Evolutionary conservation across 2,888 invertebrate genomes (phyloP).

Genomic region (Lepas anatifera): DNA sequence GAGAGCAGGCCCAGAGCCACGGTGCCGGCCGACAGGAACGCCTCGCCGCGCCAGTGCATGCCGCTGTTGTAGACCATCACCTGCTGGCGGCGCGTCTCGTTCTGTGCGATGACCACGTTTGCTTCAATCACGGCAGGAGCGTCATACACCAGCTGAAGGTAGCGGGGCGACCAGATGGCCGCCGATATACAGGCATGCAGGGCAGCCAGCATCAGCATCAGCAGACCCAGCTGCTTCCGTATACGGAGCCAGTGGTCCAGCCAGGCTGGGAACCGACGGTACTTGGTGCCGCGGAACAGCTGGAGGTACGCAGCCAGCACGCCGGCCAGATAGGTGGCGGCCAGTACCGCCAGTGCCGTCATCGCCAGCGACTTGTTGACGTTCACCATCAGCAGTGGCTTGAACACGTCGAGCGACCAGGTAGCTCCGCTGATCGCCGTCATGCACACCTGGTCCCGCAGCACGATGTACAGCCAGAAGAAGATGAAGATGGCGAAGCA

Average conservation of each 20-base stretch:
- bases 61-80: slow-evolving; percentile 17
- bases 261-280: slow-evolving; percentile 25
- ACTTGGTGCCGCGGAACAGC: slow-evolving; percentile 25
- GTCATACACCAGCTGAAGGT: slow-evolving; percentile 20
- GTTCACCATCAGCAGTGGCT: slow-evolving; percentile 16
- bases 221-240: slow-evolving; percentile 25
- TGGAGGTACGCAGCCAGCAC: slow-evolving; percentile 24
- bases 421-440: not conserved
- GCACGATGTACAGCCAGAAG: slow-evolving; percentile 19
- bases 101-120: slow-evolving; percentile 15
- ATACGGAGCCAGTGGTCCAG: slow-evolving; percentile 24
- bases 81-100: slow-evolving; percentile 9
- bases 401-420: not conserved
- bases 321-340: slow-evolving; percentile 21
- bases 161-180: slow-evolving; percentile 23
- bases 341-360: slow-evolving; percentile 13
- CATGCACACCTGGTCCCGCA: slow-evolving; percentile 15
- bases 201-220: slow-evolving; percentile 21
- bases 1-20: slow-evolving; percentile 20
- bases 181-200: slow-evolving; percentile 21
- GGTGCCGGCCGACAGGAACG: slow-evolving; percentile 23
- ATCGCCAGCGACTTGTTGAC: slow-evolving; percentile 18
- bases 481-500: slow-evolving; percentile 16
- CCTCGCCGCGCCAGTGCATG: slow-evolving; percentile 24
- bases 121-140: slow-evolving; percentile 17